Percentiles rank a stretch among this genome's conserved stretches.
phyloP scores from a whole-genome alignment of 2,797 vertebrate species.

The Gallinago stenura region DNA sequence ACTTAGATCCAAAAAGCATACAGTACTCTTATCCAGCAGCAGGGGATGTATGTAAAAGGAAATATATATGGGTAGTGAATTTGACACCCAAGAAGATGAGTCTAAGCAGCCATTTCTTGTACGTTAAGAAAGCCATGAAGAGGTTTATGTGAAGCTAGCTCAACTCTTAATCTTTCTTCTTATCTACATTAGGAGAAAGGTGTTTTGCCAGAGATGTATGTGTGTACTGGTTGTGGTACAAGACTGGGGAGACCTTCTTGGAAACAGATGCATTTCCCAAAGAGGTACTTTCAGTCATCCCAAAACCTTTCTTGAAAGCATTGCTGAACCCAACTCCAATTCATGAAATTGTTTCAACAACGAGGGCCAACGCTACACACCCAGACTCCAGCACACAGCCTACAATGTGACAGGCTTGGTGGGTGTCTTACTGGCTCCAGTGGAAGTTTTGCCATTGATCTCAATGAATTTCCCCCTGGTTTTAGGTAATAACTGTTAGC shows the following conservation, averaged over 20 bases:
- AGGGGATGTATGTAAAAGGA: neutral
- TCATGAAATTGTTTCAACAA: neutral
- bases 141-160: neutral
- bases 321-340: neutral
- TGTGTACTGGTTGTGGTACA: accelerated
- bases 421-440: neutral
- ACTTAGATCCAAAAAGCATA: constrained; percentile 21
- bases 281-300: neutral
- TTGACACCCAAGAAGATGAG: neutral
- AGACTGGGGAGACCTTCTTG: neutral
- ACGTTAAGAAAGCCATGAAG: constrained; percentile 12
- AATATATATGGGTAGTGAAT: neutral
- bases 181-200: neutral
- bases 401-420: neutral
- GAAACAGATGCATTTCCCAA: neutral
- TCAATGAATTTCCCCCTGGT: neutral
- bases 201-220: neutral
- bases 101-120: neutral
- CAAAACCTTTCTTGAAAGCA: neutral
- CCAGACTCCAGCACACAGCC: neutral
- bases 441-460: neutral
- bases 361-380: neutral
- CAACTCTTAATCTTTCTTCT: neutral
- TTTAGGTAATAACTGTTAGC: neutral
- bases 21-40: neutral